phyloP scores from a whole-genome alignment of 1,140 invertebrate genomes.

The Trichoplusia ni region DNA sequence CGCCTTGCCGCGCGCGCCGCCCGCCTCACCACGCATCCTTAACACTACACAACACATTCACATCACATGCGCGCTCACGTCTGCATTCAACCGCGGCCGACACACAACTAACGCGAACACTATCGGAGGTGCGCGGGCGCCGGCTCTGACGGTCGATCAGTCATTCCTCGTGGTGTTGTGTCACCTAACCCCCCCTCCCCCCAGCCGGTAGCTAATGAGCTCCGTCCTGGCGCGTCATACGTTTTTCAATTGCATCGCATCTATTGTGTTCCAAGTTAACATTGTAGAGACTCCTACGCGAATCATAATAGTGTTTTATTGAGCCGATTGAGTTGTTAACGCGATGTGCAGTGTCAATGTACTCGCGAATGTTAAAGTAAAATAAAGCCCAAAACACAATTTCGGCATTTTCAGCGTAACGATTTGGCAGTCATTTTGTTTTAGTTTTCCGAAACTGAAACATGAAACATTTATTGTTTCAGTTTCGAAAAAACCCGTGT shows the following conservation, averaged over 20 bases:
- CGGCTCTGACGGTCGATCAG: slow-evolving; percentile 62
- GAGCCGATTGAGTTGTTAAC: background rate
- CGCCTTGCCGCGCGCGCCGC: slow-evolving; percentile 71
- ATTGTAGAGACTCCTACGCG: slow-evolving; percentile 17
- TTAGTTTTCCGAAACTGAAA: too few relatives aligned
- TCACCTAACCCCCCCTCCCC: slow-evolving; percentile 55
- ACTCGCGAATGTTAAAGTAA: background rate
- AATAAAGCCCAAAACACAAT: too few relatives aligned
- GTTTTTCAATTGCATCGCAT: slow-evolving; percentile 52
- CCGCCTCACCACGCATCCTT: slow-evolving; percentile 76
- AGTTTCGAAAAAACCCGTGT: too few relatives aligned
- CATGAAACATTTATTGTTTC: too few relatives aligned
- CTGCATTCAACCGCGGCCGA: slow-evolving; percentile 69
- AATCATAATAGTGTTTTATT: slow-evolving; percentile 21
- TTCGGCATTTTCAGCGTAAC: too few relatives aligned
- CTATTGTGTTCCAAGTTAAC: slow-evolving; percentile 26
- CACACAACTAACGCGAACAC: slow-evolving; percentile 59
- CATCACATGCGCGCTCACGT: slow-evolving; percentile 67
- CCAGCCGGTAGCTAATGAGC: slow-evolving; percentile 57
- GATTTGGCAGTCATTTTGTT: too few relatives aligned
- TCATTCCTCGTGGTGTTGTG: slow-evolving; percentile 70
- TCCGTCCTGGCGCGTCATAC: slow-evolving; percentile 56
- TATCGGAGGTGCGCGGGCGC: slow-evolving; percentile 71
- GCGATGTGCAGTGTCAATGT: slow-evolving; percentile 9
- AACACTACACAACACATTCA: slow-evolving; percentile 59